phyloP scores from a whole-genome alignment of 30 jellyfish, hydroid and myxozoan genomes.

The Rhopilema esculentum region DNA sequence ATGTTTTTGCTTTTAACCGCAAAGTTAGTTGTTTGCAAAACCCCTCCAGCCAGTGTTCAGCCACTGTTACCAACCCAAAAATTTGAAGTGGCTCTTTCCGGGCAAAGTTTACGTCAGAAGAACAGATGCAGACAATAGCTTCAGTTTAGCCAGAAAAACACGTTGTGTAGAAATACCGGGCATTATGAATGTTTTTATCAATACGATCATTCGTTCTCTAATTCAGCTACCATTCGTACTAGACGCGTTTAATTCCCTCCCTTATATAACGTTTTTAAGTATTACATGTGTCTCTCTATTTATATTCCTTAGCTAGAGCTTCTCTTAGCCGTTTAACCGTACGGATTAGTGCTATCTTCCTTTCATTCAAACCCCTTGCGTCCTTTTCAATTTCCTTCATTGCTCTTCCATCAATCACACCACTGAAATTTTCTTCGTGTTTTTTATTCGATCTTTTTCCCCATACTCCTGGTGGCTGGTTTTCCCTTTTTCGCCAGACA shows the following conservation, averaged over 20 bases:
- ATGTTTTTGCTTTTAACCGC: no score
- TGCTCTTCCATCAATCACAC: neutral
- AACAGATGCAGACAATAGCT: no score
- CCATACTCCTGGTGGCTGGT: slow-evolving; percentile 55
- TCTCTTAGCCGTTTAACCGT: neutral
- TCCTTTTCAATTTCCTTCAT: neutral
- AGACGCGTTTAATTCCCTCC: neutral
- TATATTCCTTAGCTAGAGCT: slow-evolving; percentile 1
- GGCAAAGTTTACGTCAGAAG: no score
- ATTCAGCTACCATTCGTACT: neutral
- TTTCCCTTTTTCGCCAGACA: slow-evolving; percentile 38
- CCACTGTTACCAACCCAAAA: no score
- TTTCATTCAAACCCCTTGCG: neutral
- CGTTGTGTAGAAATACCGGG: neutral
- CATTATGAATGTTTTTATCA: neutral
- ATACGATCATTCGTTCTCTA: neutral
- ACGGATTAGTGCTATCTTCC: slow-evolving; percentile 4
- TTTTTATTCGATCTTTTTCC: neutral
- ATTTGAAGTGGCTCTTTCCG: no score
- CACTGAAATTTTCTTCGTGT: neutral
- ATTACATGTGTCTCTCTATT: neutral
- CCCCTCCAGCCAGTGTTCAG: no score
- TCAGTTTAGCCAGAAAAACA: no score
- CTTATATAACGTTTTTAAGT: neutral
- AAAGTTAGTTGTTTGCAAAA: no score